Base-by-base conservation (phyloP, 2,113 vertebrate species). In the Siphamia tubifer region DNA sequence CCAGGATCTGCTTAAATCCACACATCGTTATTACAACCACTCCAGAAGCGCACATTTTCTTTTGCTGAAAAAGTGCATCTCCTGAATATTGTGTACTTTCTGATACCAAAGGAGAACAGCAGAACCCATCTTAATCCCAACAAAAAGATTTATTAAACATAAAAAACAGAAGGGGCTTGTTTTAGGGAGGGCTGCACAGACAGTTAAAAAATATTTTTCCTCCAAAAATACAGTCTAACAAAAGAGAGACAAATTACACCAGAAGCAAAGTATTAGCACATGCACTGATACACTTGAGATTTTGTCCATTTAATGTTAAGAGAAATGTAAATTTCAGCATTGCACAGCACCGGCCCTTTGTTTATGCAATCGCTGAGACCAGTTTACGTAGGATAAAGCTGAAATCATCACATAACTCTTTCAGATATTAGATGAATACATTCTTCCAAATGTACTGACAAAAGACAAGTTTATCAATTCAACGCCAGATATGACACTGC, bases 241-340 rank as follows among this genome's bases (percentile, higher is more conserved):
- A n/a, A n/a, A n/a, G n/a, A n/a, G n/a, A n/a, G n/a, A n/a, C n/a
- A n/a, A n/a, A n/a, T n/a, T n/a, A n/a, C n/a, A n/a, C n/a, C n/a
- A n/a, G n/a, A 31, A 38, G n/a, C 5, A 11, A 48, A 48, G 34
- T 45, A 58, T 62, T 40, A 17, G 16, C 53, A 47, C 60, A 60
- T 45, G 15, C 5, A 38, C 19, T 23, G 15, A 44, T 13, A 65
- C 15, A 4, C 34, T 42, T 21, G 6, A 20, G 15, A 19, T 61
- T 63, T 31, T 40, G 8, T 43, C 16, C 5, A 15, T 53, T 64
- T 63, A 20, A 12, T 65, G 31, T 38, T 52, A 66, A 64, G 45
- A 77, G 56, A 71, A 83, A 81, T 31, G 53, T n/a, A 45, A 28
- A 60, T 71, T 81, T 40, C 58, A 63, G 36, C 49, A 65, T 38